Base-by-base conservation (phyloP, 2,113 vertebrate species). In the Antennarius striatus region DNA sequence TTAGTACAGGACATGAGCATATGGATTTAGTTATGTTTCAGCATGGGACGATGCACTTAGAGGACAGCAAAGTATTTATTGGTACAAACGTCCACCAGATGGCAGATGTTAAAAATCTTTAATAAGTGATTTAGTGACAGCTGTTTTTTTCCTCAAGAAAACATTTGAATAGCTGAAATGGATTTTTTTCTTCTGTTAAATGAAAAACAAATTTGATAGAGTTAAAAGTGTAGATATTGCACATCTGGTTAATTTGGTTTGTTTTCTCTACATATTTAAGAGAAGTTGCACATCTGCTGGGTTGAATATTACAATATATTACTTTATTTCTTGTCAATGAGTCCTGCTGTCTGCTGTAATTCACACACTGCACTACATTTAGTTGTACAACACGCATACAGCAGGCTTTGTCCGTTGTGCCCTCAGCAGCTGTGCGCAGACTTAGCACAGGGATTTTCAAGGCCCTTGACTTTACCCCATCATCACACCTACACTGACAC, bases 341-440 rank as follows among this genome's bases (percentile, higher is more conserved):
- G 51, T 9, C 3, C 30, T 49, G 45, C 7, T 56, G 43, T 47
- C 42, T 65, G 13, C 32, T 70, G 49, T 29, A 56, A 57, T 68
- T 10, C 53, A 22, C 36, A 46, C 10, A 11, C 54, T 47, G 30
- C 32, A 36, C 32, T 36, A 36, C 32, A 7, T 36, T 36, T 36
- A 36, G 2, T 36, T 36, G 32, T 36, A 36, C 4, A 36, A 36
- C 32, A 36, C 52, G 15, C 28, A 46, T 42, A 49, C 56, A 60
- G 32, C 32, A 36, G 32, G 32, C 32, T 36, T 36, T 36, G 32
- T 36, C 32, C 32, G 32, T 36, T 62, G 69, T 84, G 83, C 82
- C 83, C 85, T 71, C 61, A 75, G 77, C 85, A 87, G 83, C 87
- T 87, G 87, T 74, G 82, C 77, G 67, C 56, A 58, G 83, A 81